Evolutionary conservation across 2,888 invertebrate species (phyloP).

Genomic region (Diachrysia chrysitis): DNA sequence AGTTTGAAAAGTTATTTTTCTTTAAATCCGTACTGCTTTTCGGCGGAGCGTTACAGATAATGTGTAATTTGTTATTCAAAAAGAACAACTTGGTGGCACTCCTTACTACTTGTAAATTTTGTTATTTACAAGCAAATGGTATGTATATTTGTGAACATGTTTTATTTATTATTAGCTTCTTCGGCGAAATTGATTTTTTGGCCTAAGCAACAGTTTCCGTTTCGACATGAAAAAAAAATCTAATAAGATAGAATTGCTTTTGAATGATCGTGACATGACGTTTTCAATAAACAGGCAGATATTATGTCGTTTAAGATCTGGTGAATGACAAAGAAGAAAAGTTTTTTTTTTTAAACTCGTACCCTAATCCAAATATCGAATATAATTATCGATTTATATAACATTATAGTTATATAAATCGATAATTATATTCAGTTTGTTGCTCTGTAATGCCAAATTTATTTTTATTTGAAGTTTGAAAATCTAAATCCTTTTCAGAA

Average conservation of each 20-base stretch:
- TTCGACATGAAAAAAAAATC: neutral
- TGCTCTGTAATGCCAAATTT: no score
- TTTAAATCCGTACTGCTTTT: slow-evolving; percentile 63
- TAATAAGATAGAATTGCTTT: neutral
- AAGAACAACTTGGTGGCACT: slow-evolving; percentile 54
- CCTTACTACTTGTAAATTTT: slow-evolving; percentile 46
- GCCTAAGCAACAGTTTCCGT: neutral
- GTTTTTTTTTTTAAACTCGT: no score
- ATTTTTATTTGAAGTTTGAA: no score
- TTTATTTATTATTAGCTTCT: slow-evolving; percentile 35
- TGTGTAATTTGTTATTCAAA: slow-evolving; percentile 63
- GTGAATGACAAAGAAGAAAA: no score
- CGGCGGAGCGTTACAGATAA: slow-evolving; percentile 49
- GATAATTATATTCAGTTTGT: no score
- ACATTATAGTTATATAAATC: no score
- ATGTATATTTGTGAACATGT: slow-evolving; percentile 38
- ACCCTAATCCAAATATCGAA: no score
- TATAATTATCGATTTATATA: no score
- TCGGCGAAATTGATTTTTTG: neutral
- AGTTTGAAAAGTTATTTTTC: slow-evolving; percentile 72
- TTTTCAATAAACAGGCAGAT: neutral
- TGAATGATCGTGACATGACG: neutral
- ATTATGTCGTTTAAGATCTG: no score
- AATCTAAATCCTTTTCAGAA: no score
- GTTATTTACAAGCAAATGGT: slow-evolving; percentile 50